These are phyloP conservation scores for Armadillidium nasatum DNA, from an alignment of 1,140 invertebrate genomes.

Conservation along the genomic window DNA sequence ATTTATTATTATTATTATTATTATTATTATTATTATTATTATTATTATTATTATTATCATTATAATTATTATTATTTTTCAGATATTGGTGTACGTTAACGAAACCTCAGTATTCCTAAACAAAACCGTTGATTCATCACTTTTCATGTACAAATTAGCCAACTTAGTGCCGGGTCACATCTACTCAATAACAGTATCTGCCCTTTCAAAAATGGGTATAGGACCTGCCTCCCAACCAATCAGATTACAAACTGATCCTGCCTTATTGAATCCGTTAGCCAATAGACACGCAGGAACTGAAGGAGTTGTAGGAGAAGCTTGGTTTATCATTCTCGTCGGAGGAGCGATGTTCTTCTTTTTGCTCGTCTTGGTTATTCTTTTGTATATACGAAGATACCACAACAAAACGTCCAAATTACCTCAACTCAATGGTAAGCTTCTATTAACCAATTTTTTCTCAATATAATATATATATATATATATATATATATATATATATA, in stretches of 20 bases:
- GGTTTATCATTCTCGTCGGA: conserved; percentile 44
- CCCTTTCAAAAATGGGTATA: conserved; percentile 33
- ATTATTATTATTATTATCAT: neutral
- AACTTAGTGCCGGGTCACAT: conserved; percentile 40
- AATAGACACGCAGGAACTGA: conserved; percentile 39
- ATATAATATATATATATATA: conserved; percentile 14
- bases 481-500: conserved; percentile 19
- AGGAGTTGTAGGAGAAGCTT: conserved; percentile 41
- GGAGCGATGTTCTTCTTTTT: conserved; percentile 43
- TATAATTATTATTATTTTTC: neutral
- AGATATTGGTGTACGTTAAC: conserved; percentile 39
- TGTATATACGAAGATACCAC: conserved; percentile 39
- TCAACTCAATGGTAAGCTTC: conserved; percentile 37
- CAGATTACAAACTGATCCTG: conserved; percentile 41
- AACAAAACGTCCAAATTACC: conserved; percentile 38
- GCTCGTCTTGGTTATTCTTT: conserved; percentile 39
- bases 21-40: no score
- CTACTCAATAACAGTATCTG: conserved; percentile 36
- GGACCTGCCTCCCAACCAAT: conserved; percentile 39
- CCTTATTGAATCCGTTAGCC: conserved; percentile 39
- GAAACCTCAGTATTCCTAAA: conserved; percentile 34
- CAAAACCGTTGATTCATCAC: conserved; percentile 36
- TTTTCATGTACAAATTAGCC: conserved; percentile 33
- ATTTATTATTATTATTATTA: no score
- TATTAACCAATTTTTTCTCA: neutral